Evolutionary conservation across 2,797 vertebrate genomes (phyloP).

Genomic region (Eulemur rubriventer): DNA sequence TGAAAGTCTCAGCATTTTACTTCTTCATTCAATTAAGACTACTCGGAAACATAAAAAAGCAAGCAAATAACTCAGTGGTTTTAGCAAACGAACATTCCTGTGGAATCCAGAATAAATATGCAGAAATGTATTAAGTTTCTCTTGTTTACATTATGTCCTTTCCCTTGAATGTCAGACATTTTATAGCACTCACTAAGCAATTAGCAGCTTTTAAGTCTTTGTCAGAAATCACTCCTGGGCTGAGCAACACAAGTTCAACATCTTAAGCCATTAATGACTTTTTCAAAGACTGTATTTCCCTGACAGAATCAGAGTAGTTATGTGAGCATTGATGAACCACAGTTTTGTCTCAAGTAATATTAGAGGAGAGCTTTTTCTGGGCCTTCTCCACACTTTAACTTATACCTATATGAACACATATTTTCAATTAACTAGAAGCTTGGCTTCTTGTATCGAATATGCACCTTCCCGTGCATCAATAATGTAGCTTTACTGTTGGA

Average conservation of each 20-base stretch:
- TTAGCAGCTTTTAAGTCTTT: neutral
- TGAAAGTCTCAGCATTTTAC: neutral
- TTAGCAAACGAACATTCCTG: neutral
- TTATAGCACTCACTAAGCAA: neutral
- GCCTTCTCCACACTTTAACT: neutral
- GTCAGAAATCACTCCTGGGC: neutral
- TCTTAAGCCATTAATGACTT: neutral
- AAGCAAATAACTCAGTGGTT: neutral
- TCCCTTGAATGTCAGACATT: neutral
- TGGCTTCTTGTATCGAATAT: neutral
- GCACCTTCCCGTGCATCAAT: neutral
- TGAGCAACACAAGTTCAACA: neutral
- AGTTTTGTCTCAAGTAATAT: neutral
- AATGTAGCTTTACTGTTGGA: neutral
- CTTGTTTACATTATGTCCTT: neutral
- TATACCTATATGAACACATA: neutral
- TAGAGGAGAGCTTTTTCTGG: neutral
- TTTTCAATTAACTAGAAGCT: neutral
- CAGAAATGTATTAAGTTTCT: neutral
- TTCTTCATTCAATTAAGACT: neutral
- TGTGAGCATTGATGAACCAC: neutral
- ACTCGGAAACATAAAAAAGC: neutral
- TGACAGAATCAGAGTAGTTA: neutral
- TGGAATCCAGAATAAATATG: neutral
- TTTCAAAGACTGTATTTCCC: neutral